A percentile compares a stretch with the other conserved stretches of the same genome.
Conservation (phyloP, 30 jellyfish, hydroid and myxozoan species). For the Rhopilema esculentum region DNA sequence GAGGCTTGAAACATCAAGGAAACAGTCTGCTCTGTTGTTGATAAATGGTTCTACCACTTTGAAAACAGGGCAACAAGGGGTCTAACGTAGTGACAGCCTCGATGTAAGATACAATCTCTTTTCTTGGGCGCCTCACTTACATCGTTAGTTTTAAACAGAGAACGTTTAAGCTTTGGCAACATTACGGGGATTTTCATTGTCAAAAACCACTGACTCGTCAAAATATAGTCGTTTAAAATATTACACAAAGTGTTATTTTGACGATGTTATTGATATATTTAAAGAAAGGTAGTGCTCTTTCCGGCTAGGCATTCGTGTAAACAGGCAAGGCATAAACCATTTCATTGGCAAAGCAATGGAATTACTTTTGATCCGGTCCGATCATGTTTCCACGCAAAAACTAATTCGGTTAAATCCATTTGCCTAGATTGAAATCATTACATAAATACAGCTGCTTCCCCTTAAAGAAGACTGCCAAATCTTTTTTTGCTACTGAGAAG, state of each 20-base stretch:
- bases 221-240: neutral
- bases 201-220: neutral
- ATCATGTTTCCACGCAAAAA: constrained; percentile 14
- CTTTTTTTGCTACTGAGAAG: neutral
- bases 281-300: neutral
- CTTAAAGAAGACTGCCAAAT: constrained; percentile 2
- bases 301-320: neutral
- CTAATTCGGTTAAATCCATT: constrained; percentile 37
- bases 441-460: constrained; percentile 36
- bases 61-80: neutral
- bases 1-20: too few species aligned
- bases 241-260: neutral
- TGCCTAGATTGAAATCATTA: constrained; percentile 27
- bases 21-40: too few species aligned
- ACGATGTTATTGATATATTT: neutral
- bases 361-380: constrained; percentile 20
- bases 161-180: neutral
- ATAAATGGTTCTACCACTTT: too few species aligned
- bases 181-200: neutral
- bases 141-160: neutral
- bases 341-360: constrained; percentile 31
- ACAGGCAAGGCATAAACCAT: neutral
- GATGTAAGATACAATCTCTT: neutral
- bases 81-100: neutral
- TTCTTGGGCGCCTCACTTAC: neutral